Base-by-base conservation (phyloP, 2,797 vertebrate species). In the Melanotaenia maccullochi region DNA sequence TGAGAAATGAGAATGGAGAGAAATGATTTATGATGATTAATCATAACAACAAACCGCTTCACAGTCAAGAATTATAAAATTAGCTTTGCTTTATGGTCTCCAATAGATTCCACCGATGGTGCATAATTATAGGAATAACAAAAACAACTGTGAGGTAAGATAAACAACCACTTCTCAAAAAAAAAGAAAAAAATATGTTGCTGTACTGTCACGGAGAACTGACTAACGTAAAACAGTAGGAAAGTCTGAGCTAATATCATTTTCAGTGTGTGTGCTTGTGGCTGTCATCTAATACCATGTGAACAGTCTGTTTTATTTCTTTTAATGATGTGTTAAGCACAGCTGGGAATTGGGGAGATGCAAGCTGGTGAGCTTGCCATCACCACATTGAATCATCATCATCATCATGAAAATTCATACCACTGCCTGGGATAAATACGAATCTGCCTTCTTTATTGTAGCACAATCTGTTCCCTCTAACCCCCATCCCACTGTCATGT, bases 311-410 rank as follows among this genome's bases (percentile, higher is more conserved):
- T 20, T 58, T 54, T 28, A 52, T 65, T 35, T 64, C 0, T 52
- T 78, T 52, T 71, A 58, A 76, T 78, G 6, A 65, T 47, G 14
- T 71, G 28, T 57, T 56, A 59, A 75, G 76, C 33, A 67, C 22
- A 51, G 63, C 63, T 58, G n/a, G 62, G 56, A 72, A 60, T 20
- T 6, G 54, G 33, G 22, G 30, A 58, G 44, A 63, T 28, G 38
- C 49, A 57, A 36, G 52, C 3, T 7, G 32, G 13, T 70, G n/a
- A 76, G 51, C 65, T 65, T 56, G 33, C 74, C 67, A 56, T 40
- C 58, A 58, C 47, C 56, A 56, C 40, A 28, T 76, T 83, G 75
- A 73, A 81, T 82, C 78, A 60, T 36, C 35, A 60, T 35, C 35
- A 58, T 57, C 44, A 58, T 54, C 44, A 62, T 79, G 36, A 33